These are phyloP conservation scores for Acholoe squamosa DNA, from an alignment of 2,888 invertebrate genomes.

Conservation along the genomic window DNA sequence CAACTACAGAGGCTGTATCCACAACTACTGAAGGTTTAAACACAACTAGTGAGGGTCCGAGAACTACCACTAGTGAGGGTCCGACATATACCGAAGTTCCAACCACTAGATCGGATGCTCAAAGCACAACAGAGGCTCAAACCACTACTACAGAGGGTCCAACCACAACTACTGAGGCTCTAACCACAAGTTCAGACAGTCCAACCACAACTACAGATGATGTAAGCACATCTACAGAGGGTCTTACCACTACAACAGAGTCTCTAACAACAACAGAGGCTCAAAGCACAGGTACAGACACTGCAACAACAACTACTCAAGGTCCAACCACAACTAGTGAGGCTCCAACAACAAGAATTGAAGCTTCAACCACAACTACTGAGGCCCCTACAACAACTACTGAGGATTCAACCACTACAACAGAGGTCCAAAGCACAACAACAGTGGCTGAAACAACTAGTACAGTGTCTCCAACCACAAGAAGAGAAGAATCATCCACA, in stretches of 20 bases:
- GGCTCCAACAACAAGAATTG: not conserved
- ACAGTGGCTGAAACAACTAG: not conserved
- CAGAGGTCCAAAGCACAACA: not conserved
- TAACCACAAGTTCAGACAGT: not conserved
- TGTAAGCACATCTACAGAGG: not conserved
- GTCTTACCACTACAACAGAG: not conserved
- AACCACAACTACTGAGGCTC: conserved; percentile 4
- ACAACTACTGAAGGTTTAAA: not conserved
- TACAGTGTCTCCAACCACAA: not conserved
- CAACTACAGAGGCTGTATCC: not conserved
- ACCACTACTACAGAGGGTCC: not conserved
- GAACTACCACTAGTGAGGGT: not conserved
- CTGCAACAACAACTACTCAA: not conserved
- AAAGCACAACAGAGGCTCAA: not conserved
- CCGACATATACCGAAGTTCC: not conserved
- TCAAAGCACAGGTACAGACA: not conserved
- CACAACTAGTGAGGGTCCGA: not conserved
- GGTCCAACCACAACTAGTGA: not conserved
- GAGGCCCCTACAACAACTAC: not conserved
- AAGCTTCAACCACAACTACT: not conserved
- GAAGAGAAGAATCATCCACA: not conserved
- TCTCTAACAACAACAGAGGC: not conserved
- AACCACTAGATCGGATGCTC: not conserved
- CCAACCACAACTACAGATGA: not conserved
- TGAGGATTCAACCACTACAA: not conserved